These are phyloP conservation scores for Paratrypauchen microcephalus DNA, from an alignment of 2,797 vertebrate genomes.

Conservation along the genomic window DNA sequence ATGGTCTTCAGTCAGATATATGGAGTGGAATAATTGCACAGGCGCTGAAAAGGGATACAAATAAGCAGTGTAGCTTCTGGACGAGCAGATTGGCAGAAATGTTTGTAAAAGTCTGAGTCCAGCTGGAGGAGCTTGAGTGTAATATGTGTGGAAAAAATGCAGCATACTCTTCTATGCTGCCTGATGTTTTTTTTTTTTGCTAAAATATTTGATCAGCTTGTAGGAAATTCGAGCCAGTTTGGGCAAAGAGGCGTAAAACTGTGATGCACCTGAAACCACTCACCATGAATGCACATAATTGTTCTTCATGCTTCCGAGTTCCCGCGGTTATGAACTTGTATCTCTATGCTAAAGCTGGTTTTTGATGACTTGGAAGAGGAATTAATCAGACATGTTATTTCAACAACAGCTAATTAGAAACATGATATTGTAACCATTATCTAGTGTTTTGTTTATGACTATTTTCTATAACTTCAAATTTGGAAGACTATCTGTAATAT, in stretches of 20 bases:
- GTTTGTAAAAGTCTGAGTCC: constrained; percentile 39
- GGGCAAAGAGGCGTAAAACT: constrained; percentile 32
- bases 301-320: constrained; percentile 46
- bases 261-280: constrained; percentile 56
- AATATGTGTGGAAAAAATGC: constrained; percentile 21
- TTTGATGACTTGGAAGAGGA: constrained; percentile 64
- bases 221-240: constrained; percentile 33
- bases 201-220: constrained; percentile 42
- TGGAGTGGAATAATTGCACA: constrained; percentile 60
- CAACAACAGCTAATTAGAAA: constrained; percentile 66
- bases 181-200: constrained; percentile 24
- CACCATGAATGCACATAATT: constrained; percentile 51
- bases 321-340: constrained; percentile 46
- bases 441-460: not conserved
- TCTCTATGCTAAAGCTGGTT: constrained; percentile 40
- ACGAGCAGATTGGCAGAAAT: constrained; percentile 19
- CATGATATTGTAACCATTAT: constrained; percentile 24
- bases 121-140: constrained; percentile 40
- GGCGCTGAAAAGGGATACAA: constrained; percentile 40
- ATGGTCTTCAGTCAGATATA: constrained; percentile 53
- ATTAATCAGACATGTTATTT: constrained; percentile 61
- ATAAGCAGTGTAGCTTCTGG: constrained; percentile 45
- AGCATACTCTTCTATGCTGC: constrained; percentile 10
- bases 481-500: not conserved
- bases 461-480: not conserved